Base-by-base conservation (phyloP, 2,797 vertebrate species). In the Phataginus tricuspis region DNA sequence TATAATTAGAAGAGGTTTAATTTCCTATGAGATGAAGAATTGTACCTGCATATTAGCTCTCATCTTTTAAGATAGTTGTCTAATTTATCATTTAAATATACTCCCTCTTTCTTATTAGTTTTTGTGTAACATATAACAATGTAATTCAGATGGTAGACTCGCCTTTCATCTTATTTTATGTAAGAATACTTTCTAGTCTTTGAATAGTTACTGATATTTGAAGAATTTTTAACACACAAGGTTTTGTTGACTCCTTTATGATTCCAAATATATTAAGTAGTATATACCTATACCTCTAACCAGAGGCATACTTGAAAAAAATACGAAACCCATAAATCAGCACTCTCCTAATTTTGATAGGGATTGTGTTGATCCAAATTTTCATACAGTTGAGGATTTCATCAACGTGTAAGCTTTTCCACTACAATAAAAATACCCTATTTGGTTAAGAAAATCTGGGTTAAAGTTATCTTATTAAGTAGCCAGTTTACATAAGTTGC, bases 11-110 rank as follows among this genome's bases (percentile, higher is more conserved):
- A 39, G 0, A 75, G 16, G 18, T 64, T 96, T 87, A 92, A 95
- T 95, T 96, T 97, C 92, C 90, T 93, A 59, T 75, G 14, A 72
- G 23, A 95, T 85, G 57, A 92, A n/a, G 6, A 93, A 89, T 61
- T 86, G 4, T 89, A 3, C 45, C 45, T 89, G 3, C 25, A 72
- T 86, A 93, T 80, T 77, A 61, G 86, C 37, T 86, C 37, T 94
- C 34, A 77, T 68, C 21, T 94, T 87, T 95, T 34, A 96, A 34
- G 51, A 68, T 96, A 92, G 95, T 95, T 96, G 37, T 34, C 18
- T 37, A 63, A 94, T 94, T 87, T 93, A 83, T 94, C 61, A 95
- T 34, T 94, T 80, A 86, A 79, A 45, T 86, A 87, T 69, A 57
- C 2, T 29, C 2, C 2, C 4, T 90, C 9, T 87, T 64, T 91